Conservation (phyloP, 2,888 invertebrate species). For the Amiota mariae region DNA sequence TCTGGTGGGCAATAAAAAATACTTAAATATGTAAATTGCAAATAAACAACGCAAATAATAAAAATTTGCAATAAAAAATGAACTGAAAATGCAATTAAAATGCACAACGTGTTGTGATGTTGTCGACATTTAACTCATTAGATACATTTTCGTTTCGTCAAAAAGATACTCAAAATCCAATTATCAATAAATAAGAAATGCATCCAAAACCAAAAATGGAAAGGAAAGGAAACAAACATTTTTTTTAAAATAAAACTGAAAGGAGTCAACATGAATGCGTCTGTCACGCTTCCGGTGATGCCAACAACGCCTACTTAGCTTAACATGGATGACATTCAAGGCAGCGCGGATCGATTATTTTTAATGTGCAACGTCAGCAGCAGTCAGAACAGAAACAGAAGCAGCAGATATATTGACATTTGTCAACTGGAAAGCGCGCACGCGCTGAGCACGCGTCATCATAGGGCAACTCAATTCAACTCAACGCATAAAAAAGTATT, state of each 20-base stretch:
- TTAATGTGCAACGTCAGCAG: not conserved
- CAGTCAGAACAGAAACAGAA: not conserved
- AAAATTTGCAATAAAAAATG: not conserved
- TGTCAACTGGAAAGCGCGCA: conserved; percentile 36
- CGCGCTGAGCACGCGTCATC: conserved; percentile 53
- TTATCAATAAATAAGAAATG: not conserved
- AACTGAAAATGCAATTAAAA: conserved; percentile 10
- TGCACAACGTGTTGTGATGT: not conserved
- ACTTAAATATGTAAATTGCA: not conserved
- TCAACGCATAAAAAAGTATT: not conserved
- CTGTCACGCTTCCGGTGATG: conserved; percentile 10
- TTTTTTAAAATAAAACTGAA: no score
- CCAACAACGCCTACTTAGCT: not conserved
- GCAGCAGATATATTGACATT: conserved; percentile 22
- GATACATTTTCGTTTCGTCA: not conserved
- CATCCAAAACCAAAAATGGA: not conserved
- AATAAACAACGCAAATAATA: not conserved
- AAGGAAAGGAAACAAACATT: no score
- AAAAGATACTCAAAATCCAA: not conserved
- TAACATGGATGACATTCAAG: conserved; percentile 2
- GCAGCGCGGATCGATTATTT: conserved; percentile 16
- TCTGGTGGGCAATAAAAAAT: no score
- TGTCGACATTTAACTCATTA: not conserved
- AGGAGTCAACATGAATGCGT: conserved; percentile 11
- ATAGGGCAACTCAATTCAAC: not conserved